Conservation (phyloP, 2,113 vertebrate species). For the Micronycteris hirsuta region DNA sequence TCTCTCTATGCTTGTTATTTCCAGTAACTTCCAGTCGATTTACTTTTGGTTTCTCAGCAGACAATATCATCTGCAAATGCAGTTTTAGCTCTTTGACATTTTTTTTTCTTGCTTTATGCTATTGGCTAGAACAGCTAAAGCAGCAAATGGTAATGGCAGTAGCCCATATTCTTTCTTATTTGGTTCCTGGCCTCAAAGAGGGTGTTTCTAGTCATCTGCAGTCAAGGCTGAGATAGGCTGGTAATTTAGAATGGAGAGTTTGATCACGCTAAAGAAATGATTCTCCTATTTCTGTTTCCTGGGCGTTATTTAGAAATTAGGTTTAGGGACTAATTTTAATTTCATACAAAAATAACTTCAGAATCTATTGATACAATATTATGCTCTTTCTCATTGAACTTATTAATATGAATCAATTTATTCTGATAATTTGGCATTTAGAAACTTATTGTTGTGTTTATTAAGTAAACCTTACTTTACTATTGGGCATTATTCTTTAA, state of each 20-base stretch:
- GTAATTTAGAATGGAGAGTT: background rate
- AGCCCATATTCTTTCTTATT: background rate
- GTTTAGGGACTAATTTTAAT: background rate
- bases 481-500: background rate
- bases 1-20: background rate
- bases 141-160: background rate
- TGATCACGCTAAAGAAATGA: background rate
- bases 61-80: background rate
- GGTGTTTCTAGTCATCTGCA: background rate
- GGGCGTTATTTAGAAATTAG: background rate
- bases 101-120: background rate
- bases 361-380: background rate
- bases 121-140: background rate
- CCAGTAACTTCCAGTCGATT: background rate
- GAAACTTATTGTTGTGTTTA: background rate
- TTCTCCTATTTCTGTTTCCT: background rate
- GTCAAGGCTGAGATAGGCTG: background rate
- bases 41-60: background rate
- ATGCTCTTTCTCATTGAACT: background rate
- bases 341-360: slow-evolving; percentile 26
- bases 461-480: background rate
- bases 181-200: background rate
- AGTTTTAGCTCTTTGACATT: background rate
- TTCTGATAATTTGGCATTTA: slow-evolving; percentile 8
- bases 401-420: background rate